Conservation (phyloP, 2,113 vertebrate genomes). For the Vulpes vulpes region DNA sequence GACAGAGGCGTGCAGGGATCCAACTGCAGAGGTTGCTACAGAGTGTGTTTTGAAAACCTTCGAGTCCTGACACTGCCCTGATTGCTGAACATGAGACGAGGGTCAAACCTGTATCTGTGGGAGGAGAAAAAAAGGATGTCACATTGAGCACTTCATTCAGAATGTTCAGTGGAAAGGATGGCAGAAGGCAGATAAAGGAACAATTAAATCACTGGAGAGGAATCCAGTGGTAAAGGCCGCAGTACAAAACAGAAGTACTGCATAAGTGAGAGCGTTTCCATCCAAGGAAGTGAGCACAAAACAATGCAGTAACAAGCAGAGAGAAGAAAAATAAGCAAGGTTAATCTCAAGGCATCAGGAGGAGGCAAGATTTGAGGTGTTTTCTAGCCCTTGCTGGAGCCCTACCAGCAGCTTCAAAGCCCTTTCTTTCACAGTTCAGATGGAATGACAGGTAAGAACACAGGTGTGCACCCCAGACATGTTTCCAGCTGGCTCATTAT, state of each 20-base stretch:
- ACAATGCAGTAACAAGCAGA: not conserved
- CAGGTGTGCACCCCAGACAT: not conserved
- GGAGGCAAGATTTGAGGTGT: not conserved
- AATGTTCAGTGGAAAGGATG: not conserved
- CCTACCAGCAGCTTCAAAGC: not conserved
- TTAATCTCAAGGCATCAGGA: not conserved
- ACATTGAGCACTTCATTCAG: not conserved
- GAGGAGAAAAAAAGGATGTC: not conserved
- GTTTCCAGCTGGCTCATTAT: not conserved
- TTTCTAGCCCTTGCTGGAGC: not conserved
- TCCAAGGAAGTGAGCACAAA: not conserved
- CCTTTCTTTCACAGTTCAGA: not conserved
- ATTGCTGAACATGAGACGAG: slow-evolving; percentile 89
- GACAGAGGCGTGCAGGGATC: slow-evolving; percentile 76
- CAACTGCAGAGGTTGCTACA: slow-evolving; percentile 67
- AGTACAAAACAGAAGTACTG: not conserved
- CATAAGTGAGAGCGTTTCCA: not conserved
- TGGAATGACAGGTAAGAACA: not conserved
- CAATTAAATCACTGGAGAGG: not conserved
- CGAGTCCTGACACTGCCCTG: slow-evolving; percentile 77
- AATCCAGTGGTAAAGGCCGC: not conserved
- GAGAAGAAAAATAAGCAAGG: not conserved
- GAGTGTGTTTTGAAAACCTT: slow-evolving; percentile 85
- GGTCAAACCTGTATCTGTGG: slow-evolving; percentile 89
- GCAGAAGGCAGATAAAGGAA: not conserved